Conservation (phyloP, 1,140 invertebrate genomes). For the Rhynchophorus ferrugineus region DNA sequence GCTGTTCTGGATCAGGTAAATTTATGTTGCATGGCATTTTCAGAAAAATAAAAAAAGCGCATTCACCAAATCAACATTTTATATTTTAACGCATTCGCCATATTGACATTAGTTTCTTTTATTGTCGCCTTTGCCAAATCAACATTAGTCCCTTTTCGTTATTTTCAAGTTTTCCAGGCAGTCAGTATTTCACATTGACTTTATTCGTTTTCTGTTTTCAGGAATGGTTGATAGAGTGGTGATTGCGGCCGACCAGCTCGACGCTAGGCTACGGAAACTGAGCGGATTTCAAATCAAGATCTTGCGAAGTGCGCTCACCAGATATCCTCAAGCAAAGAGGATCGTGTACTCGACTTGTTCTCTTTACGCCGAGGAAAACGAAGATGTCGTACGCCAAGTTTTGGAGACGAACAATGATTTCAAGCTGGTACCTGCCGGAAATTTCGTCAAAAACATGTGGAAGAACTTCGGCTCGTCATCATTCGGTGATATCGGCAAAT, state of each 20-base stretch:
- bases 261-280: conserved; percentile 57
- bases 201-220: conserved; percentile 15
- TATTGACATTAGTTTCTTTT: too few relatives aligned
- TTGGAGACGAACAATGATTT: conserved; percentile 50
- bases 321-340: conserved; percentile 73
- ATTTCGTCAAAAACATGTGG: conserved; percentile 56
- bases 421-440: conserved; percentile 52
- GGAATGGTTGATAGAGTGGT: conserved; percentile 44
- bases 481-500: conserved; percentile 54
- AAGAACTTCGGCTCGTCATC: conserved; percentile 56
- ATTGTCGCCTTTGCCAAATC: too few relatives aligned
- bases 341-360: conserved; percentile 96
- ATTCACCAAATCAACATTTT: background rate
- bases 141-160: too few relatives aligned
- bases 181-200: background rate
- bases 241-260: conserved; percentile 34
- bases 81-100: too few relatives aligned
- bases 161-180: too few relatives aligned
- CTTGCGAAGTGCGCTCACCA: conserved; percentile 72
- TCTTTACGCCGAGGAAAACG: conserved; percentile 83
- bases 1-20: conserved; percentile 90
- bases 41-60: conserved; percentile 16
- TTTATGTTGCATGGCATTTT: too few relatives aligned
- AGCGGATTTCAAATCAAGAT: conserved; percentile 78
- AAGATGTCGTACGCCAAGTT: conserved; percentile 70